Evolutionary conservation across 1,140 invertebrate species (phyloP).

Genomic region (Teleopsis dalmanni): DNA sequence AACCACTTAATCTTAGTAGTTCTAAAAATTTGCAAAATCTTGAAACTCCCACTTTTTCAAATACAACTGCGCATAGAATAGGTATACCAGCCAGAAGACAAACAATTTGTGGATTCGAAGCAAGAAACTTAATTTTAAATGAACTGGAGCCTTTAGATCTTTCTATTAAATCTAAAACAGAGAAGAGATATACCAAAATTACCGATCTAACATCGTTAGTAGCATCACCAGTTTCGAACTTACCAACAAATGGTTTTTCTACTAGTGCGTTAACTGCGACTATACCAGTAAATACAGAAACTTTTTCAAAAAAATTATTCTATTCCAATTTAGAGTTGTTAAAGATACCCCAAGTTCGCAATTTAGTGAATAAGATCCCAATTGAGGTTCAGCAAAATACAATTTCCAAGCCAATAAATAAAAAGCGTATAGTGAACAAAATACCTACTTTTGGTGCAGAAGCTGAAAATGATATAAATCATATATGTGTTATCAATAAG

Average conservation of each 20-base stretch:
- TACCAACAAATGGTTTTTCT: neutral
- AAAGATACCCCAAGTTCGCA: constrained; percentile 36
- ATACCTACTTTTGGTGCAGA: too few relatives aligned
- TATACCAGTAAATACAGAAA: neutral
- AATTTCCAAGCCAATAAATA: neutral
- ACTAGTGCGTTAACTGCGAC: neutral
- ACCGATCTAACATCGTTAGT: neutral
- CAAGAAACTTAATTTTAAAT: constrained; percentile 25
- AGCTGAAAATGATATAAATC: too few relatives aligned
- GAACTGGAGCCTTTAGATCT: constrained; percentile 38
- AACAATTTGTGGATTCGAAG: constrained; percentile 40
- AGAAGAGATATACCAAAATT: too few relatives aligned
- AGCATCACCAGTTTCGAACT: neutral
- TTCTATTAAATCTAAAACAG: constrained; percentile 24
- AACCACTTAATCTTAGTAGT: constrained; percentile 30
- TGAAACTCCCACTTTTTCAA: constrained; percentile 1
- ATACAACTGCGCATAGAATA: constrained; percentile 1
- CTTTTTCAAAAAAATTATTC: constrained; percentile 20
- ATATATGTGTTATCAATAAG: too few relatives aligned
- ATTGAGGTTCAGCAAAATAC: neutral
- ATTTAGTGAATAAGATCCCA: neutral
- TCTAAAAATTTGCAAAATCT: constrained; percentile 13
- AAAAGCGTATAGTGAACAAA: neutral
- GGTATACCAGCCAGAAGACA: constrained; percentile 27
- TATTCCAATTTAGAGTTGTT: constrained; percentile 37